These are phyloP conservation scores for Champsocephalus esox DNA, from an alignment of 2,797 vertebrate species.

Conservation along the genomic window DNA sequence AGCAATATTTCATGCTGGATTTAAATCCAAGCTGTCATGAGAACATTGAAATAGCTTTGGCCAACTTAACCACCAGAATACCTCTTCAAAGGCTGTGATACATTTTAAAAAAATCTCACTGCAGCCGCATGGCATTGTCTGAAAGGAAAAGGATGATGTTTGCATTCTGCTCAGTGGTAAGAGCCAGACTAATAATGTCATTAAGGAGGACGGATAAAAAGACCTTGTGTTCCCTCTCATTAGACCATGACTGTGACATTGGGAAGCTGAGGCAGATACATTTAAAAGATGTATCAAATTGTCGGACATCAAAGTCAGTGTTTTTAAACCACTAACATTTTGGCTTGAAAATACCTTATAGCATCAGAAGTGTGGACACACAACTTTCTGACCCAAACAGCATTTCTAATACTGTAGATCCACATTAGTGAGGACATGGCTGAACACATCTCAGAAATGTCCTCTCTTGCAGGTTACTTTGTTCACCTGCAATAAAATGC, in stretches of 20 bases:
- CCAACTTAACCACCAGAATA: conserved; percentile 11
- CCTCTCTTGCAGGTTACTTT: conserved; percentile 1
- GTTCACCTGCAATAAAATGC: conserved; percentile 29
- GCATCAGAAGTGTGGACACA: not conserved
- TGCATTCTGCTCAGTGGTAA: conserved; percentile 9
- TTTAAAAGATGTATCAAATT: conserved; percentile 1
- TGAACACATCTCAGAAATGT: conserved; percentile 10
- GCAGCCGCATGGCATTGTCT: conserved; percentile 11
- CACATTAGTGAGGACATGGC: not conserved
- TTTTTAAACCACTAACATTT: not conserved
- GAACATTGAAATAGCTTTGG: conserved; percentile 18
- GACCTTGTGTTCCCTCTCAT: conserved; percentile 12
- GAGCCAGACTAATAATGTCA: conserved; percentile 10
- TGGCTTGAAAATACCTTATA: not conserved
- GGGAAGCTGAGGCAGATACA: not conserved
- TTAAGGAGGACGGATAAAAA: conserved; percentile 3
- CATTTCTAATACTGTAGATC: not conserved
- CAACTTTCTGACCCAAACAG: not conserved
- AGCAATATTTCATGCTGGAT: conserved; percentile 21
- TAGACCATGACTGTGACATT: not conserved
- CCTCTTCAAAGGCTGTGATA: conserved; percentile 33
- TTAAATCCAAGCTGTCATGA: conserved; percentile 14
- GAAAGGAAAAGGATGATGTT: conserved; percentile 22
- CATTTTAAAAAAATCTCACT: conserved; percentile 1
- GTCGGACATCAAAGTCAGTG: not conserved